These are phyloP conservation scores for Galemys pyrenaicus DNA, from an alignment of 2,113 vertebrate species.

Conservation along the genomic window DNA sequence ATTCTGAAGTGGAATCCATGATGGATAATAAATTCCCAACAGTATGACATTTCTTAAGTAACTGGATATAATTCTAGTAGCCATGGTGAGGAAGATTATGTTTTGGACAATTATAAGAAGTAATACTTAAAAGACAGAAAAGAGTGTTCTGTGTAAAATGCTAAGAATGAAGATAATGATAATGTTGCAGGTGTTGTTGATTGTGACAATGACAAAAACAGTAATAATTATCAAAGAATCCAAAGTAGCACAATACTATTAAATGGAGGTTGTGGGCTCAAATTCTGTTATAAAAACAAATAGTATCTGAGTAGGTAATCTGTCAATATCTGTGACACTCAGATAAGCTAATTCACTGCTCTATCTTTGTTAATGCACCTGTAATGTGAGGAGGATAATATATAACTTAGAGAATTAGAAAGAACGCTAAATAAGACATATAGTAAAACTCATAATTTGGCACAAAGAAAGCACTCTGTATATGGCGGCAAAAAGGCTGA, in stretches of 20 bases:
- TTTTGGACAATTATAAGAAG: neutral
- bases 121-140: neutral
- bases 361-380: neutral
- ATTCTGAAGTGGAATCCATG: neutral
- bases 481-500: neutral
- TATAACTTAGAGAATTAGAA: neutral
- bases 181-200: neutral
- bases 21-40: neutral
- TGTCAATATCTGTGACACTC: neutral
- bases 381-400: neutral
- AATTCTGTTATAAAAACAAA: neutral
- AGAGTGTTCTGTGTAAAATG: neutral
- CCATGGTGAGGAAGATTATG: neutral
- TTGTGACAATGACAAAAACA: neutral
- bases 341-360: neutral
- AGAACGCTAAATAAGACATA: neutral
- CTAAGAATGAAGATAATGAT: neutral
- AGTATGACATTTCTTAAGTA: neutral
- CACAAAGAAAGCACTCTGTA: neutral
- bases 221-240: neutral
- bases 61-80: neutral
- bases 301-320: neutral
- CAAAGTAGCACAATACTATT: neutral
- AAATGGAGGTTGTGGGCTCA: neutral
- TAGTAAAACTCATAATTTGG: neutral